These are phyloP conservation scores for Chromoteleia sp. DNA, from an alignment of 2,888 invertebrate genomes.

Conservation along the genomic window DNA sequence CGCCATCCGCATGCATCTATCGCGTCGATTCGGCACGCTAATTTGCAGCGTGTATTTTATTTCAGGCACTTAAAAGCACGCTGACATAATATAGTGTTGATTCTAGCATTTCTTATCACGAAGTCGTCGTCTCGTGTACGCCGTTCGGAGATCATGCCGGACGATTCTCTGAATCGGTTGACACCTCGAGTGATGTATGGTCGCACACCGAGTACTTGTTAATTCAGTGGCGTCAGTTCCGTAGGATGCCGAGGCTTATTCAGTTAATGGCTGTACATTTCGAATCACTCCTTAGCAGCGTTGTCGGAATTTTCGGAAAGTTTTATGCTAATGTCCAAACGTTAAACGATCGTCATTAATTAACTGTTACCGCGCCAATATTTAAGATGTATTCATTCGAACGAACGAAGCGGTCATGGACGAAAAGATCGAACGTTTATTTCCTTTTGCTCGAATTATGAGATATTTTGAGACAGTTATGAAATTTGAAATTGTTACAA, in stretches of 20 bases:
- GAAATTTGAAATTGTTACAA: too few relatives aligned
- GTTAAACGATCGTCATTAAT: too few relatives aligned
- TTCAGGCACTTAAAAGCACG: slow-evolving; percentile 45
- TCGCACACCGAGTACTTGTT: slow-evolving; percentile 81
- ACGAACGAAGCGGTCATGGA: too few relatives aligned
- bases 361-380: too few relatives aligned
- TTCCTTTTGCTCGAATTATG: too few relatives aligned
- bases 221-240: slow-evolving; percentile 80
- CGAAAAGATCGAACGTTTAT: too few relatives aligned
- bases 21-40: slow-evolving; percentile 51
- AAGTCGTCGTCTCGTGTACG: slow-evolving; percentile 76
- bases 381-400: too few relatives aligned
- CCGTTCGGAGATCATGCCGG: slow-evolving; percentile 79
- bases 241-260: slow-evolving; percentile 21
- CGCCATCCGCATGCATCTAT: slow-evolving; percentile 47
- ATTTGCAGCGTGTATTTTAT: slow-evolving; percentile 60
- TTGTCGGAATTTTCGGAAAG: too few relatives aligned
- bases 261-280: slow-evolving; percentile 71
- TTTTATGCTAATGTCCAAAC: too few relatives aligned
- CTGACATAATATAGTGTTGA: slow-evolving; percentile 65
- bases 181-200: slow-evolving; percentile 81
- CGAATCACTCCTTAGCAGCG: background rate
- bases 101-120: slow-evolving; percentile 41
- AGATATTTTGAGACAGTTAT: too few relatives aligned
- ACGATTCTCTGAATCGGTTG: slow-evolving; percentile 82